Conservation (phyloP, 2,113 vertebrate species). For the Catagonus wagneri region DNA sequence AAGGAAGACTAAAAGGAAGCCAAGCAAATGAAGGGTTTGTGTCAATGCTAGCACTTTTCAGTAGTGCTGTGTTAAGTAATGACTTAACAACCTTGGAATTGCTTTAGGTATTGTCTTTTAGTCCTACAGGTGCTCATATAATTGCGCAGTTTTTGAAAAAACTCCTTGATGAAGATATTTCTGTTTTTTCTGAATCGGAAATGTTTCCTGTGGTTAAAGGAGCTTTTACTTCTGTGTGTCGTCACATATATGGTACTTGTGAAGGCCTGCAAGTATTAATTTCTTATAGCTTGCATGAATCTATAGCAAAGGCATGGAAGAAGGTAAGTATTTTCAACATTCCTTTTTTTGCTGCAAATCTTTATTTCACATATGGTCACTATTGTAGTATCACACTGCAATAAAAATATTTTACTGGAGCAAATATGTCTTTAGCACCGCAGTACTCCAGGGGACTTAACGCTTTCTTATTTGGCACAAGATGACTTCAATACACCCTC, state of each 20-base stretch:
- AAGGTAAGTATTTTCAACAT: slow-evolving; percentile 88
- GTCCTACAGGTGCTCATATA: slow-evolving; percentile 90
- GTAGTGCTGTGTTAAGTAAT: neutral
- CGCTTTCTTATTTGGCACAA: neutral
- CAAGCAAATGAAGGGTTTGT: neutral
- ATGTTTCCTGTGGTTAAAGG: slow-evolving; percentile 88
- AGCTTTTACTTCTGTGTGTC: slow-evolving; percentile 95
- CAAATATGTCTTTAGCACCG: neutral
- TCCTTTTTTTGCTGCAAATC: neutral
- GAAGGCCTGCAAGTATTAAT: slow-evolving; percentile 93
- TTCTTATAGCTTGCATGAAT: slow-evolving; percentile 92
- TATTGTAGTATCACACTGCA: neutral
- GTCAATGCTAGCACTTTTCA: neutral
- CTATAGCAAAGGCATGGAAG: slow-evolving; percentile 92
- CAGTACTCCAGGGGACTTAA: neutral
- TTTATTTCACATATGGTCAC: slow-evolving; percentile 30
- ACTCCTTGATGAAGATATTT: slow-evolving; percentile 91
- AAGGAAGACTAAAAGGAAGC: neutral
- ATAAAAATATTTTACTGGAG: neutral
- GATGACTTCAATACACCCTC: neutral
- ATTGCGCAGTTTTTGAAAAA: slow-evolving; percentile 93
- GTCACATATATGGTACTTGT: slow-evolving; percentile 95
- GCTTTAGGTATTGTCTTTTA: slow-evolving; percentile 80
- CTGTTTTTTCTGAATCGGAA: slow-evolving; percentile 84
- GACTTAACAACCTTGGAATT: neutral